A percentile compares a stretch with the other conserved stretches of the same genome.
These are phyloP conservation scores for Eurytemora carolleeae DNA, from an alignment of 1,140 invertebrate genomes.

Conservation along the genomic window DNA sequence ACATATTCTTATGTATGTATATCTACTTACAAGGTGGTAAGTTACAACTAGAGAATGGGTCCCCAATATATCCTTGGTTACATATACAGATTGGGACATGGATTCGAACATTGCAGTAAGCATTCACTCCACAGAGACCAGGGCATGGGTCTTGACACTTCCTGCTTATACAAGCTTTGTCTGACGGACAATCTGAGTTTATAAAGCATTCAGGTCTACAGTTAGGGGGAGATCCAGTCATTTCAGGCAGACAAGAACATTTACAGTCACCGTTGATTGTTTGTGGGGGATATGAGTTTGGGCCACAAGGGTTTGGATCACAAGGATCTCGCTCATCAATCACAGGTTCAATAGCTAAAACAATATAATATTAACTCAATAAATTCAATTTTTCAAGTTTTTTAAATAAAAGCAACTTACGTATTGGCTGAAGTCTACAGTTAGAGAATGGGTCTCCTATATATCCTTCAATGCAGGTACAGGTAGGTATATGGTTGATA, in stretches of 20 bases:
- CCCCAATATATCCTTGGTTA: constrained; percentile 38
- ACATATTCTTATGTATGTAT: neutral
- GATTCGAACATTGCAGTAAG: constrained; percentile 49
- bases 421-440: constrained; percentile 26
- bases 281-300: constrained; percentile 40
- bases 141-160: constrained; percentile 37
- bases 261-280: constrained; percentile 43
- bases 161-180: constrained; percentile 33
- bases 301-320: constrained; percentile 46
- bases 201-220: constrained; percentile 55
- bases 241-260: constrained; percentile 54
- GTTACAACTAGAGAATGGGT: constrained; percentile 6
- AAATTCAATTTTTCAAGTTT: too few relatives aligned
- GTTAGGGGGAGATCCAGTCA: constrained; percentile 60
- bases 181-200: constrained; percentile 57
- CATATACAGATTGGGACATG: constrained; percentile 52
- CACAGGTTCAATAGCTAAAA: neutral
- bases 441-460: constrained; percentile 48
- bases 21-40: neutral
- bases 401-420: too few relatives aligned
- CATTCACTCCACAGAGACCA: constrained; percentile 49
- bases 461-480: constrained; percentile 42
- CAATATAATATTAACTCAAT: neutral
- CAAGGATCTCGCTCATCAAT: constrained; percentile 26
- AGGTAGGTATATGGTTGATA: constrained; percentile 47